phyloP scores from a whole-genome alignment of 2,113 vertebrate species.

The Lepisosteus osseus region DNA sequence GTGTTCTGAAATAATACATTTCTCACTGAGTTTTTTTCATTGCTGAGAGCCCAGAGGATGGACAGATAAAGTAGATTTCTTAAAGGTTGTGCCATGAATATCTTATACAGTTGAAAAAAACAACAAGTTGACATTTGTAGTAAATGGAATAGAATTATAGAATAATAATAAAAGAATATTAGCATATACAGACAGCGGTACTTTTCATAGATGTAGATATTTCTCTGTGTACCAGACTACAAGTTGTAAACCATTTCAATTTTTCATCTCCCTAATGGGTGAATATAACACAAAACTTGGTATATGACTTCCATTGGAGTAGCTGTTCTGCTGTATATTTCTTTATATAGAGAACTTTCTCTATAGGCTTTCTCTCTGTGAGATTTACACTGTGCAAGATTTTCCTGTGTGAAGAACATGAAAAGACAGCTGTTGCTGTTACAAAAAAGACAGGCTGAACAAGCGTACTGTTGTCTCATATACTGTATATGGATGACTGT shows the following conservation, averaged over 20 bases:
- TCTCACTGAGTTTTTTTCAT: neutral
- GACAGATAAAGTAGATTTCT: conserved; percentile 8
- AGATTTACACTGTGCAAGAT: too few species aligned
- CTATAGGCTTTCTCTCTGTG: too few species aligned
- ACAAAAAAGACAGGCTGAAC: too few species aligned
- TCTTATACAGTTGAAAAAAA: conserved; percentile 20
- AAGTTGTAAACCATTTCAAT: conserved; percentile 43
- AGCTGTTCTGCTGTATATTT: too few species aligned
- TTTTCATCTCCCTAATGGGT: neutral
- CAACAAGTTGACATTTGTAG: conserved; percentile 33
- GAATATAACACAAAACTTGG: too few species aligned
- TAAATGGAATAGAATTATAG: conserved; percentile 27
- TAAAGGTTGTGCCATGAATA: conserved; percentile 21
- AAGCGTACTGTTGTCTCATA: too few species aligned
- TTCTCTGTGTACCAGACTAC: conserved; percentile 30
- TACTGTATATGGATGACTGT: too few species aligned
- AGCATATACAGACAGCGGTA: conserved; percentile 15
- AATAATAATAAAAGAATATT: conserved; percentile 36
- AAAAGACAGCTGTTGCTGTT: too few species aligned
- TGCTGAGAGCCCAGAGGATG: neutral
- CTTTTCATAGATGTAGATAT: conserved; percentile 41
- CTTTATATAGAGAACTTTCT: too few species aligned
- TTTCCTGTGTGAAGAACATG: too few species aligned
- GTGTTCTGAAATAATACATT: neutral
- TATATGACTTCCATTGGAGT: too few species aligned